Evolutionary conservation across 2,888 invertebrate species (phyloP).

Genomic region (Pseudococcus jackbeardsleyi): DNA sequence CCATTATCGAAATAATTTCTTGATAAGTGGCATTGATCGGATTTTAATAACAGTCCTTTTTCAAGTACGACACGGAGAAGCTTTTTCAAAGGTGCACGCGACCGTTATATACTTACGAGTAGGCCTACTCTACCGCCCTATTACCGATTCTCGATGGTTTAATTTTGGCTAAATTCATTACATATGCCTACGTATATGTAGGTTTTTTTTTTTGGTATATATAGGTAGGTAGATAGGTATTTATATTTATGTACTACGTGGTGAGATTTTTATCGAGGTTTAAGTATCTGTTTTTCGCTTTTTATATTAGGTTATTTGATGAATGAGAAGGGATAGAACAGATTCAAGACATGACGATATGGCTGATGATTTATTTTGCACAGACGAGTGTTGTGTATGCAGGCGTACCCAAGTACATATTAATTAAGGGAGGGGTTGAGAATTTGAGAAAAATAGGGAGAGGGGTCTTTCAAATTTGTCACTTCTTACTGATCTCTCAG

Average conservation of each 20-base stretch:
- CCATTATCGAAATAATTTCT: neutral
- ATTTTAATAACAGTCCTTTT: neutral
- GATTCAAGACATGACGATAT: no score
- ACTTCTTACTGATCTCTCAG: no score
- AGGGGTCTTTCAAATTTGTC: no score
- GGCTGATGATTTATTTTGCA: no score
- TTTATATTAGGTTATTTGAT: neutral
- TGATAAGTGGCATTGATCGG: neutral
- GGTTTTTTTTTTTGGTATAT: no score
- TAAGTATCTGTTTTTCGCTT: neutral
- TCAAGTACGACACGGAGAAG: neutral
- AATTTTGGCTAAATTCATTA: neutral
- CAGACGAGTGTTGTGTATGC: no score
- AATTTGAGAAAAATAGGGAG: no score
- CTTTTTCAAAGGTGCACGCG: neutral
- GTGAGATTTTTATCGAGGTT: neutral
- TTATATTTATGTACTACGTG: neutral
- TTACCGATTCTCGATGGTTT: neutral
- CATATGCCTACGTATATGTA: neutral
- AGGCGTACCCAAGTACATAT: no score
- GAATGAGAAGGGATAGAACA: neutral
- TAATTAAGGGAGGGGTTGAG: no score
- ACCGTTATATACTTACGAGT: neutral
- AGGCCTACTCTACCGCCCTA: neutral
- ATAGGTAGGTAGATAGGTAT: no score